Evolutionary conservation across 2,888 invertebrate species (phyloP).

Genomic region (Drosophila greeni): DNA sequence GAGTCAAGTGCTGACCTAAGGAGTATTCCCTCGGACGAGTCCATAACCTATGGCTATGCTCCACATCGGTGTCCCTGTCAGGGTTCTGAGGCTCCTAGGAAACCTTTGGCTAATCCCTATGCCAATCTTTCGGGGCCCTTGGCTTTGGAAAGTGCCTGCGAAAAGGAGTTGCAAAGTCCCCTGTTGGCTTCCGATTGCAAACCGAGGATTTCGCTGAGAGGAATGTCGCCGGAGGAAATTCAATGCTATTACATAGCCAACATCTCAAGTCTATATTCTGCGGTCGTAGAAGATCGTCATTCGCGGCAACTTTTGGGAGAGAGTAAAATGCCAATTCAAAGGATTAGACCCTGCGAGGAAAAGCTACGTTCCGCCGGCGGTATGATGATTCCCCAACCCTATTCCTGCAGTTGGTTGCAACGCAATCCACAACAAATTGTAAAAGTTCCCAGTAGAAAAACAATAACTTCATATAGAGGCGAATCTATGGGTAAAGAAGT

Average conservation of each 20-base stretch:
- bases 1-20: neutral
- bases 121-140: neutral
- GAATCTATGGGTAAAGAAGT: neutral
- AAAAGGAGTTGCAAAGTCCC: neutral
- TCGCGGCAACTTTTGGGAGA: neutral
- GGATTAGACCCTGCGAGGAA: constrained; percentile 1
- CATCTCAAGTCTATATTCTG: constrained; percentile 11
- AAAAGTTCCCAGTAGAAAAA: neutral
- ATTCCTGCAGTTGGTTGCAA: constrained; percentile 45
- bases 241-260: neutral
- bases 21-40: constrained; percentile 12
- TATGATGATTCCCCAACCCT: constrained; percentile 7
- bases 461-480: constrained; percentile 5
- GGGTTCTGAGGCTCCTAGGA: neutral
- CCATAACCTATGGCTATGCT: constrained; percentile 8
- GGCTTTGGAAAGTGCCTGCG: constrained; percentile 11
- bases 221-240: neutral
- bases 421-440: constrained; percentile 28
- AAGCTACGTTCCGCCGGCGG: constrained; percentile 5
- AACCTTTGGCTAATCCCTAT: neutral
- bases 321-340: neutral
- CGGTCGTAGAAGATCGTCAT: constrained; percentile 15
- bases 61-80: constrained; percentile 19
- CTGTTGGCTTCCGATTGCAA: neutral
- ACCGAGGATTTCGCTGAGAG: neutral